Percentiles rank a stretch among this genome's conserved stretches.
phyloP scores from a whole-genome alignment of 2,888 invertebrate species.

The Euzophera pinguis region DNA sequence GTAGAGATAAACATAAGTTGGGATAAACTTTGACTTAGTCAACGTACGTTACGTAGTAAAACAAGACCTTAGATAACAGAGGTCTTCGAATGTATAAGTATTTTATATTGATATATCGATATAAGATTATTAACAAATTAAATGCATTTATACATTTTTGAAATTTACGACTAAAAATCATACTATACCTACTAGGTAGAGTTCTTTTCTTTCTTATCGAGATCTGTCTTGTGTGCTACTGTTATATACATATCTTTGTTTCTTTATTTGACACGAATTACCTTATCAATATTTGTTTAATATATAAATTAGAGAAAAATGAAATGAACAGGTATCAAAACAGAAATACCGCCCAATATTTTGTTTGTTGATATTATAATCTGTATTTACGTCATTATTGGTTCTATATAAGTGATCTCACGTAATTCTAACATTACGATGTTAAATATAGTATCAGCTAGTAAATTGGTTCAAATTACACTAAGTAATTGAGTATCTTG shows the following conservation, averaged over 20 bases:
- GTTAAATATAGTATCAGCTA: constrained; percentile 5
- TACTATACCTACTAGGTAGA: too few species aligned
- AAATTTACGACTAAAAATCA: too few species aligned
- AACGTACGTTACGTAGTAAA: not conserved
- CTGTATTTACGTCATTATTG: not conserved
- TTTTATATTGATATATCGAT: not conserved
- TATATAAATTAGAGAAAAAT: too few species aligned
- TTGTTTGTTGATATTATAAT: not conserved
- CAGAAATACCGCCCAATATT: too few species aligned
- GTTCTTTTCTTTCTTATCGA: too few species aligned
- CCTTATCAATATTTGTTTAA: too few species aligned
- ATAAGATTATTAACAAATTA: not conserved
- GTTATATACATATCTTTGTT: too few species aligned
- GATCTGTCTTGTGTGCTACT: too few species aligned
- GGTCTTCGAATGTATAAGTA: not conserved
- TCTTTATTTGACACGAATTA: too few species aligned
- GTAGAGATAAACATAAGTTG: not conserved
- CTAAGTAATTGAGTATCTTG: constrained; percentile 18
- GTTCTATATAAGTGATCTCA: not conserved
- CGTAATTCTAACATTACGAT: constrained; percentile 2
- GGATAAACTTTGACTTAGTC: constrained; percentile 3
- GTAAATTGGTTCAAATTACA: constrained; percentile 16
- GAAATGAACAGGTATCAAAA: too few species aligned
- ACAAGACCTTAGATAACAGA: not conserved
- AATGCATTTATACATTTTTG: too few species aligned